Evolutionary conservation across 2,113 vertebrate species (phyloP).

Genomic region (Mastomys coucha): DNA sequence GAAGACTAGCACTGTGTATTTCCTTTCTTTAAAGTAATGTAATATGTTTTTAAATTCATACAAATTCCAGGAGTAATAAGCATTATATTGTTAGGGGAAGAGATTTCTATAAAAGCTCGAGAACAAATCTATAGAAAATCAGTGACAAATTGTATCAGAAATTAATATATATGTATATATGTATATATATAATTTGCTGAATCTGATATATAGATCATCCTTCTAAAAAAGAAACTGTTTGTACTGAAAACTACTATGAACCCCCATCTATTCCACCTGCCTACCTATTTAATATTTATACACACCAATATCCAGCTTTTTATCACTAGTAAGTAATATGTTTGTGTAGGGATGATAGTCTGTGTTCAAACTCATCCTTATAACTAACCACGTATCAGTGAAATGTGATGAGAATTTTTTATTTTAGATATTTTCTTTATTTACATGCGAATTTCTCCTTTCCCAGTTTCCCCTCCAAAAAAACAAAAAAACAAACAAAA

Average conservation of each 20-base stretch:
- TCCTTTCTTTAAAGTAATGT: not conserved
- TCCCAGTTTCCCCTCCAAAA: too few species aligned
- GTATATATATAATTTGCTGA: too few species aligned
- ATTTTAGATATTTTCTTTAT: too few species aligned
- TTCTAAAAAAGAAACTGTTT: not conserved
- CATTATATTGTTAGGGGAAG: not conserved
- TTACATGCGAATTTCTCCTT: too few species aligned
- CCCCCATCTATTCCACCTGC: not conserved
- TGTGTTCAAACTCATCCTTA: not conserved
- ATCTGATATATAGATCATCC: too few species aligned
- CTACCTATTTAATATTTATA: not conserved
- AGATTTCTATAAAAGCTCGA: not conserved
- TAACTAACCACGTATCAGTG: not conserved
- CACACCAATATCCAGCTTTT: too few species aligned
- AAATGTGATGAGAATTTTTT: not conserved
- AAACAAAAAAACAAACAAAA: too few species aligned
- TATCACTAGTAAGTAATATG: not conserved
- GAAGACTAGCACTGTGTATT: not conserved
- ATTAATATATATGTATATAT: too few species aligned
- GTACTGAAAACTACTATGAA: not conserved
- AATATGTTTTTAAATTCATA: slow-evolving; percentile 11
- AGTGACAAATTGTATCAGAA: not conserved
- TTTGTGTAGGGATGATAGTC: not conserved
- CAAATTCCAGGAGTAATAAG: not conserved
- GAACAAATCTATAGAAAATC: not conserved